These are phyloP conservation scores for Eulithis testata DNA, from an alignment of 2,888 invertebrate genomes.

Conservation along the genomic window DNA sequence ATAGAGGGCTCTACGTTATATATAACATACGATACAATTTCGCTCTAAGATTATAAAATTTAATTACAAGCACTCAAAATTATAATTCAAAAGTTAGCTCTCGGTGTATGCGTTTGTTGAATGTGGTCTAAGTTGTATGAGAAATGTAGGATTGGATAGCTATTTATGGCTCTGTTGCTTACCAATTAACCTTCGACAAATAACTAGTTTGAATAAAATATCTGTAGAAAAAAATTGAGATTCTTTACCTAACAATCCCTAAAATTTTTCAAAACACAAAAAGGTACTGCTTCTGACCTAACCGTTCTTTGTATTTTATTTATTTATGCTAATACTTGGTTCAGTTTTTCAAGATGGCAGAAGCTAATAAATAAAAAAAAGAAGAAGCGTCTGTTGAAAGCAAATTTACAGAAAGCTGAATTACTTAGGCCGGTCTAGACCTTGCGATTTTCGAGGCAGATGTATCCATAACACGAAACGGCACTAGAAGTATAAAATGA, in stretches of 20 bases:
- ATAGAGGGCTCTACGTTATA: slow-evolving; percentile 7
- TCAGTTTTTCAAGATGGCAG: too few relatives aligned
- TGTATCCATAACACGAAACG: slow-evolving; percentile 8
- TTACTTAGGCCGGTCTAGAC: slow-evolving; percentile 4
- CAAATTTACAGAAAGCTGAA: neutral
- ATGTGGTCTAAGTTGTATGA: slow-evolving; percentile 12
- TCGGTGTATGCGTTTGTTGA: slow-evolving; percentile 13
- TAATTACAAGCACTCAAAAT: slow-evolving; percentile 27
- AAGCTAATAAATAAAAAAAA: too few relatives aligned
- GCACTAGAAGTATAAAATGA: neutral
- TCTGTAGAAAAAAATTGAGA: too few relatives aligned
- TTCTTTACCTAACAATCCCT: too few relatives aligned
- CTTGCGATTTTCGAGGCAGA: neutral
- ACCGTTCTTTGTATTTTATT: too few relatives aligned
- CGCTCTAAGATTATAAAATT: slow-evolving; percentile 23
- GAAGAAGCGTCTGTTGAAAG: neutral
- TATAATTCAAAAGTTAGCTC: slow-evolving; percentile 27
- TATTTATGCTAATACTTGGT: too few relatives aligned
- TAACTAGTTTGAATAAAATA: too few relatives aligned
- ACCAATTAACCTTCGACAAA: neutral
- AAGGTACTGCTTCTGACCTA: too few relatives aligned
- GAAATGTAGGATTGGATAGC: slow-evolving; percentile 11
- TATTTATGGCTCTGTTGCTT: neutral
- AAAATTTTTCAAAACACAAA: too few relatives aligned
- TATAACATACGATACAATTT: slow-evolving; percentile 21